These are phyloP conservation scores for Neelides folsomi DNA, from an alignment of 2,888 invertebrate genomes.

Conservation along the genomic window DNA sequence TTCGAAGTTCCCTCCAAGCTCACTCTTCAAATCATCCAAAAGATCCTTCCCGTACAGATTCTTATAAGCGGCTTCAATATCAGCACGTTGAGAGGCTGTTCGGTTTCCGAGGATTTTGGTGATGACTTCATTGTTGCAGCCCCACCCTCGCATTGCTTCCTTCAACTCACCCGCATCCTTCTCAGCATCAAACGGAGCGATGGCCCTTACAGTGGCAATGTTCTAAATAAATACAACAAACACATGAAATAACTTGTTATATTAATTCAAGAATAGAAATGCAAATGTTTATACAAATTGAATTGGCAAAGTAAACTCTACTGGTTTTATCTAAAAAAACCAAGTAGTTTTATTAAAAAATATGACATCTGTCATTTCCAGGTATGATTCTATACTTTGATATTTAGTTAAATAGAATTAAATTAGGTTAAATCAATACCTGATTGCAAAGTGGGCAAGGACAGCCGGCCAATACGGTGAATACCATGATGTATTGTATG, in stretches of 20 bases:
- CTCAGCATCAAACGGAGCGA: constrained; percentile 25
- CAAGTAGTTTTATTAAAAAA: too few species aligned
- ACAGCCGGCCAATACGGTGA: constrained; percentile 26
- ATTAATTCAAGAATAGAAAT: not conserved
- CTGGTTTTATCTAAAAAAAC: too few species aligned
- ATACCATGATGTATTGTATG: constrained; percentile 30
- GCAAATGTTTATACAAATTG: too few species aligned
- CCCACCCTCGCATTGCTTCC: constrained; percentile 31
- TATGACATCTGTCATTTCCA: too few species aligned
- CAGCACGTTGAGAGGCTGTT: constrained; percentile 24
- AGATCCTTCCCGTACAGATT: constrained; percentile 34
- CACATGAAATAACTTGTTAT: not conserved
- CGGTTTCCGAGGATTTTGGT: constrained; percentile 24
- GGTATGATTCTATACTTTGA: too few species aligned
- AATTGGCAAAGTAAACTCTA: too few species aligned
- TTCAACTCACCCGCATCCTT: constrained; percentile 25
- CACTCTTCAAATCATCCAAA: constrained; percentile 37
- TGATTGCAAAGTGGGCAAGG: constrained; percentile 28
- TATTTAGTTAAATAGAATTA: too few species aligned
- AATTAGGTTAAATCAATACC: constrained; percentile 22
- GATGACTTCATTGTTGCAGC: constrained; percentile 30
- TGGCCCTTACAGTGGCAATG: constrained; percentile 24
- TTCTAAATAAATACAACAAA: constrained; percentile 13
- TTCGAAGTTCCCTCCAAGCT: constrained; percentile 41
- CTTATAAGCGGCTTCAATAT: constrained; percentile 27